Base-by-base conservation (phyloP, 2,888 invertebrate genomes). In the Macrosiphum euphorbiae region DNA sequence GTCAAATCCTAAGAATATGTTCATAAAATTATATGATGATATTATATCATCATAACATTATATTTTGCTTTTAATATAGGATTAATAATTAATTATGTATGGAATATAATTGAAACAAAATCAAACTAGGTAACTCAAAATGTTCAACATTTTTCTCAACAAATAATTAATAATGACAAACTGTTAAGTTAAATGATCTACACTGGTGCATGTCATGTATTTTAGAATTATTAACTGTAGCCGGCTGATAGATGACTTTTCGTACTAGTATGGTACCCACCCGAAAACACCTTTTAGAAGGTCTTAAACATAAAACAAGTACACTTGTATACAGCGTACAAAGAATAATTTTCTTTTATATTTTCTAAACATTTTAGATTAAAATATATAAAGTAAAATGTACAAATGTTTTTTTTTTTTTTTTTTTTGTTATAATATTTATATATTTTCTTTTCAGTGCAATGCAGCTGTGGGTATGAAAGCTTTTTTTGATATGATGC, bases 401-500 rank as follows among this genome's bases (percentile, higher is more conserved):
- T 52, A 35, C 35, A 47, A 26, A 13, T 61, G 8, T 47, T 89
- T 61, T 16, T 55, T 50, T 78, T 24, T 26, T 24, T 50, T 26
- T 35, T 58, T 13, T 0, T 92, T 92, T 94, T 91, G 10, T 91
- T 90, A 67, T 16, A 78, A 67, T 16, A 78, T 24, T 85, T 92
- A 92, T 90, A 88, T 94, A 50, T 92, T 95, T 94, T 94, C 95
- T 95, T 96, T 96, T 44, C 96, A 99, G 99, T 99, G 99, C 96
- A 98, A 98, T 96, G 98, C 99, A 26, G 98, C 98, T 0, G 98
- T 98, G 55, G 99, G 99, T 0, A 98, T 98, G 94, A 99, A 99
- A 96, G 98, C 98, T 0, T 99, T 99, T 96, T 99, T 99, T 96
- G 99, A 99, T 96, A 98, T 98, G 98, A 98, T 99, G 98, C 98